A percentile compares a stretch with the other conserved stretches of the same genome.
Conservation (phyloP, 2,888 invertebrate species). For the Syrphus vitripennis region DNA sequence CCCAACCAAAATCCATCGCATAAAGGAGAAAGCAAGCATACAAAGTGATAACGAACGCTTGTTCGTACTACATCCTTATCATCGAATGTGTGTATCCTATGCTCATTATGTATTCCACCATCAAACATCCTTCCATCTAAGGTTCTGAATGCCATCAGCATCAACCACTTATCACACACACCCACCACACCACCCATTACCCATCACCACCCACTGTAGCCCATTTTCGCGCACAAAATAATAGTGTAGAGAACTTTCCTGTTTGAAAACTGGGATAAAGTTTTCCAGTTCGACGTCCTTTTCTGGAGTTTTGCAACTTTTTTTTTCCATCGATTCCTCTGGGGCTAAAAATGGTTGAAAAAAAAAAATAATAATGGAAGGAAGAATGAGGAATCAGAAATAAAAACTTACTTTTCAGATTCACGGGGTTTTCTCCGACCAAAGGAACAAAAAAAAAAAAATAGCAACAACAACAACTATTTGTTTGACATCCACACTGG, state of each 20-base stretch:
- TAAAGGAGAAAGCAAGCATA: neutral
- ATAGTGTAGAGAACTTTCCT: constrained; percentile 68
- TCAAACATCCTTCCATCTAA: constrained; percentile 44
- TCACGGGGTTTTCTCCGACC: neutral
- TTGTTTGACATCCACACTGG: constrained; percentile 4
- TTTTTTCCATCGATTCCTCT: constrained; percentile 19
- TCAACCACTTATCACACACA: neutral
- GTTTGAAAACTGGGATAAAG: constrained; percentile 64
- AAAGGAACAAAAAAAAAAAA: no score
- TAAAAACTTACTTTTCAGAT: constrained; percentile 50
- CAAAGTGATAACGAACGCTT: constrained; percentile 37
- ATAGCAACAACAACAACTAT: constrained; percentile 7
- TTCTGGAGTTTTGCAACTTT: constrained; percentile 25
- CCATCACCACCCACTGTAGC: constrained; percentile 46
- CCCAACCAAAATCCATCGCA: neutral
- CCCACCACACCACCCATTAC: no score
- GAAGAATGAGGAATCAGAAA: constrained; percentile 8
- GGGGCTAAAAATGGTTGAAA: neutral
- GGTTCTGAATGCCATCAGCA: neutral
- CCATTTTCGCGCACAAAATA: constrained; percentile 54
- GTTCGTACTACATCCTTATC: constrained; percentile 45
- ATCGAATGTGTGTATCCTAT: constrained; percentile 65
- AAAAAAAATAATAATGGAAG: neutral
- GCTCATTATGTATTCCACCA: constrained; percentile 61
- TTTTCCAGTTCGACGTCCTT: constrained; percentile 47